Base-by-base conservation (phyloP, 2,888 invertebrate genomes). In the Mesorhabditis belari region DNA sequence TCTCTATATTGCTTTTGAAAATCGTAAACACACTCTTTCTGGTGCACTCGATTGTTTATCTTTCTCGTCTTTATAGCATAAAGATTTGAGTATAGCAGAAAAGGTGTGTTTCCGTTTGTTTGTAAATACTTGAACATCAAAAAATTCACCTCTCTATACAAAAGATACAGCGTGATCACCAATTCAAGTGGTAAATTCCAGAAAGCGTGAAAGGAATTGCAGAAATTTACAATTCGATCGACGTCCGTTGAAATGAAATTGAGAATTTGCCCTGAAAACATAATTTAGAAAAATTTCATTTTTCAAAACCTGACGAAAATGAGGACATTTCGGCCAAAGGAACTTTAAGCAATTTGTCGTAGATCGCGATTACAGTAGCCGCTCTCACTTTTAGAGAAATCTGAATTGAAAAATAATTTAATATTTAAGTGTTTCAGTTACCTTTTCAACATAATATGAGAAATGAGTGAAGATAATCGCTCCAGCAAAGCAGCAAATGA, bases 231-330 rank as follows among this genome's bases (percentile, higher is more conserved):
- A 71, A 96, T 90, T 71, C 95, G 87, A 81, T 95, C 93, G 0
- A 90, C 89, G 81, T 98, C 96, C 0, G 92, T 92, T 28, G 93
- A 94, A 90, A 96, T 92, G 74, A 92, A 90, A 83, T 96, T 96
- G 2, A 94, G 87, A 61, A 96, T 89, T 84, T 95, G 90, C 0
- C 95, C 95, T 49, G 89, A 73, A 51, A 71, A 79, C 64, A 82
- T 82, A 5, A 57, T 53, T 56, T 52, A 23, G 9, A 25, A 58
- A 21, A 52, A 60, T 19, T 19, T n/a, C 49, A 51, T 35, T 25
- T n/a, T n/a, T 12, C 49, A 19, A 21, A n/a, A 65, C 65, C 65
- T 5, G 65, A 52, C 3, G 63, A 63, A 44, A 61, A 53, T 3
- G 57, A 19, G 35, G 57, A 55, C 51, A 68, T 55, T 35, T 64